Evolutionary conservation across 2,113 vertebrate genomes (phyloP), one percentile per base, ranked within the genome.

Genomic region (Alligator mississippiensis): DNA sequence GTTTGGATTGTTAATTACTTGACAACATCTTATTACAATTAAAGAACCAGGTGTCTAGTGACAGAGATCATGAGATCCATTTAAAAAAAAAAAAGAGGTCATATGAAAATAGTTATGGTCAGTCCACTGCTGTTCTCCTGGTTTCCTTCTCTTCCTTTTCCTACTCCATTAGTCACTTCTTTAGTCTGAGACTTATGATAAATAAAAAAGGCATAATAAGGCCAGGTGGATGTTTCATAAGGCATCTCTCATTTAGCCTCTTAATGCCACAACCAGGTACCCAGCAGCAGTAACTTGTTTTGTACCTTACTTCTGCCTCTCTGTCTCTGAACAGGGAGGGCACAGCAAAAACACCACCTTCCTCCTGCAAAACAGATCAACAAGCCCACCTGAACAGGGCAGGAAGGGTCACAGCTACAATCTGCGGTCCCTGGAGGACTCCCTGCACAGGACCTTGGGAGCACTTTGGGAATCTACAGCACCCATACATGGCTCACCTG

Each of bases 311-410:
- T 18, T 34, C 30, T 61, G 16, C 24, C n/a, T 1, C 11, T 62
- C 64, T 10, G 1, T 12, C 2, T 1, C 0, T 78, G 30, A 84
- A 64, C 68, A 77, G 11, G 14, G 8, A 83, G 5, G 25, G 63
- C 87, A 30, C 60, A 4, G 10, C 77, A 88, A 87, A 21, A 1
- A 47, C 7, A 75, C 34, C 7, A 21, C 3, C 2, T 3, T 3
- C 8, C 28, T n/a, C 2, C 4, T 7, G 3, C 22, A 60, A 11
- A 38, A 5, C 47, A 2, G 22, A 15, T 27, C 2, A 24, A 47
- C 9, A 74, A 6, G 11, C 70, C 19, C 70, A 14, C 11, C 34
- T 38, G 24, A 74, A 47, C 24, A 24, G 47, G 34, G 68, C 47
- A 15, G 6, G 47, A 38, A 14, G 79, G 6, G 27, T 85, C 72